Percentiles rank a stretch among this genome's conserved stretches.
Conservation (phyloP, 2,888 invertebrate species). For the Zele albiditarsus region DNA sequence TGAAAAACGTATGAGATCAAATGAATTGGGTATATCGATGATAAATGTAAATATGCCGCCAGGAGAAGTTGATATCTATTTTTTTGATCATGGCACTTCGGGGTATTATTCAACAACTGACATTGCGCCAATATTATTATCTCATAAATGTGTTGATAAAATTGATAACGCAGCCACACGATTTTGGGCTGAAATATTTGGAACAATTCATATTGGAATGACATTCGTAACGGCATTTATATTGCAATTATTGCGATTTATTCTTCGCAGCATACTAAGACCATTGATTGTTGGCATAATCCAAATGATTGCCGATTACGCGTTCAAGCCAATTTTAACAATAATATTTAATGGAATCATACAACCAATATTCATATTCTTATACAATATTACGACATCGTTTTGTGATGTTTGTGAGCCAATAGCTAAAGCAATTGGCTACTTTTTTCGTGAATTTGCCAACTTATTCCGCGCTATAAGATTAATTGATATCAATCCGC, state of each 20-base stretch:
- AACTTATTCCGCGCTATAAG: conserved; percentile 72
- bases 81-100: conserved; percentile 81
- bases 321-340: conserved; percentile 79
- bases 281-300: conserved; percentile 78
- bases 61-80: conserved; percentile 78
- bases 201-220: conserved; percentile 77
- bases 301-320: conserved; percentile 80
- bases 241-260: conserved; percentile 77
- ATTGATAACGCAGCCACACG: conserved; percentile 77
- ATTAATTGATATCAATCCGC: conserved; percentile 72
- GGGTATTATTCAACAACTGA: conserved; percentile 80
- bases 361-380: conserved; percentile 80
- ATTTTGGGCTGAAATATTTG: conserved; percentile 82
- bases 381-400: conserved; percentile 78
- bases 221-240: conserved; percentile 78
- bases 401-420: conserved; percentile 79
- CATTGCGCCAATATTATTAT: conserved; percentile 75
- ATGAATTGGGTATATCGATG: background rate
- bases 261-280: conserved; percentile 76
- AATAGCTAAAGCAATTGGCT: conserved; percentile 76
- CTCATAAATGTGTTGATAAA: conserved; percentile 77
- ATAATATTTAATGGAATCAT: conserved; percentile 79
- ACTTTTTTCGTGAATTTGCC: conserved; percentile 74
- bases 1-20: background rate
- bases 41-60: conserved; percentile 46